These are phyloP conservation scores for Eupithecia abbreviata DNA, from an alignment of 2,888 invertebrate species.

Conservation along the genomic window DNA sequence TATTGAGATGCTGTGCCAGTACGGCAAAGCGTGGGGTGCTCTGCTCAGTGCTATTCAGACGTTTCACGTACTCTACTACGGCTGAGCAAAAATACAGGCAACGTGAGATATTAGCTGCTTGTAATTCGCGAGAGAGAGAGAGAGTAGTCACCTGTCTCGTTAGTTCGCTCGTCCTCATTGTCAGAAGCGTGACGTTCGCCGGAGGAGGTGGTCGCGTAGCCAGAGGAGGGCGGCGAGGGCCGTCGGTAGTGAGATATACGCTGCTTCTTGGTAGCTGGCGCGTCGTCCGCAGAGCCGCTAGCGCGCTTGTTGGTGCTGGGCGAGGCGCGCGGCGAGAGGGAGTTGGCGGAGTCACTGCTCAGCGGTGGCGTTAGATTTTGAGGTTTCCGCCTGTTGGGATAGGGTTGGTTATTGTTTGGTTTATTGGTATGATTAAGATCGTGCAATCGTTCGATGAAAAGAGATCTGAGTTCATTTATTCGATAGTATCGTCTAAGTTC, in stretches of 20 bases:
- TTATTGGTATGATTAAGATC: background rate
- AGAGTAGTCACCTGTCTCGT: constrained; percentile 40
- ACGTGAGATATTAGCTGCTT: no score
- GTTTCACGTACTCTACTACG: background rate
- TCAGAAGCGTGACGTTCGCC: constrained; percentile 82
- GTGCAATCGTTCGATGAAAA: background rate
- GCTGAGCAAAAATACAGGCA: no score
- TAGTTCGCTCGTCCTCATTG: constrained; percentile 78
- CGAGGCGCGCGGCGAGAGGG: constrained; percentile 90
- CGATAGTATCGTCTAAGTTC: background rate
- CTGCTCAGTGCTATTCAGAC: background rate
- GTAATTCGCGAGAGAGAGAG: no score
- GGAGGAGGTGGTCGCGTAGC: constrained; percentile 76
- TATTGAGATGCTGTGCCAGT: background rate
- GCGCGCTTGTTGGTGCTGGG: constrained; percentile 84
- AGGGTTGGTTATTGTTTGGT: constrained; percentile 17
- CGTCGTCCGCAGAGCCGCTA: constrained; percentile 86
- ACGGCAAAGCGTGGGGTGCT: background rate
- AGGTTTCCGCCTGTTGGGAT: constrained; percentile 89
- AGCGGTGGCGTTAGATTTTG: constrained; percentile 95
- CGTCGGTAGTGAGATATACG: constrained; percentile 91
- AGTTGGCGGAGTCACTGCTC: constrained; percentile 93
- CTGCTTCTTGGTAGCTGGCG: constrained; percentile 88
- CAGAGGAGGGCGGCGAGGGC: constrained; percentile 77
- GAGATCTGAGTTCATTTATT: background rate